Evolutionary conservation across 1,140 invertebrate genomes (phyloP), one percentile per base, ranked within the genome.

Genomic region (Galendromus occidentalis): DNA sequence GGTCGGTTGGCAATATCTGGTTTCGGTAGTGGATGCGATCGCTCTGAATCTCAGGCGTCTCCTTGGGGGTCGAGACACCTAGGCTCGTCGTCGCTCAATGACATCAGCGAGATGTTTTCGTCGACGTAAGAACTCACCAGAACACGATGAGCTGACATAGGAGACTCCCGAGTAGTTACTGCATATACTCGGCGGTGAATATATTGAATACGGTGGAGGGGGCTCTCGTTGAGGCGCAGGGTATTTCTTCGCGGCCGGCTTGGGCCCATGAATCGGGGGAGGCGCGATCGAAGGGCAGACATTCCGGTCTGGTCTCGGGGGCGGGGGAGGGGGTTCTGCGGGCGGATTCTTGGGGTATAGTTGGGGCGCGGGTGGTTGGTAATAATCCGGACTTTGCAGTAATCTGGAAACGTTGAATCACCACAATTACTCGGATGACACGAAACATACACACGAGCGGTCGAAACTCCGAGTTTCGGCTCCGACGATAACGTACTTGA

Each of bases 171-270:
- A 59, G 20, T 59, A 59, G 25, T 17, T 59, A 17, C 25, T 29
- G 51, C n/a, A 59, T 59, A 59, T 59, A 33, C 51, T 59, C 22
- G 51, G 51, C 12, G 51, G 51, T 25, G 51, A 59, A 59, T 59
- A 59, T 59, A 59, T 59, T 22, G 51, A 29, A 33, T 59, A 59
- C 14, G 51, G 51, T 20, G 51, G 51, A 25, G 51, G 51, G 14
- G 51, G 51, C 20, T 59, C 51, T 9, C 51, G 12, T 25, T 59
- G 51, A 59, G 51, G 51, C 9, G 33, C 51, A 2, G 51, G 14
- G 22, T 59, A 59, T 33, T 59, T 59, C 51, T 59, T 59, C 51
- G 51, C 51, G 4, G 25, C 25, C 1, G 51, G 51, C 9, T 59
- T 59, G 14, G 51, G 51, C 4, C 51, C 51, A 6, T 59, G 51